phyloP scores from a whole-genome alignment of 92 coral and sea anemone species.

The Epizoanthus illoricatus region DNA sequence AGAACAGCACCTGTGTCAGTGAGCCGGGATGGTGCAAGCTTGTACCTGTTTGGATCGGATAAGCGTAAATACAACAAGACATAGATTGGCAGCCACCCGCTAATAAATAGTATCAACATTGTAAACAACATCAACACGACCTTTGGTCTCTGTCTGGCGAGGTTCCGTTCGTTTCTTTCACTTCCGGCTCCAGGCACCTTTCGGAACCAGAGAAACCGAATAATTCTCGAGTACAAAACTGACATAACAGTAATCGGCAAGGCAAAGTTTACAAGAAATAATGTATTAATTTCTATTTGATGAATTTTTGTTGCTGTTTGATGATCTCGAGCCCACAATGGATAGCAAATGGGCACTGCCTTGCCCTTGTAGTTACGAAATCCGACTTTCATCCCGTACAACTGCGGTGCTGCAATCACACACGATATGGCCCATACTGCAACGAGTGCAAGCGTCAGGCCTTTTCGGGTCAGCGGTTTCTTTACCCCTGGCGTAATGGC shows the following conservation, averaged over 20 bases:
- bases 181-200: slow-evolving; percentile 16
- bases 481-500: slow-evolving; percentile 19
- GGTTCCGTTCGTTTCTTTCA: neutral
- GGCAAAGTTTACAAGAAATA: neutral
- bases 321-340: neutral
- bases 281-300: neutral
- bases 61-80: neutral
- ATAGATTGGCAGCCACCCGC: slow-evolving; percentile 11
- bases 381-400: neutral
- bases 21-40: neutral
- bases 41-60: neutral
- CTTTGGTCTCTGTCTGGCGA: neutral
- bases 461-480: slow-evolving; percentile 36
- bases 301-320: neutral
- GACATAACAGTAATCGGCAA: neutral
- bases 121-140: slow-evolving; percentile 6
- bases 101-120: slow-evolving; percentile 5
- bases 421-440: slow-evolving; percentile 33
- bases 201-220: slow-evolving; percentile 18
- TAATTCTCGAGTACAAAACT: slow-evolving; percentile 5
- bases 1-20: neutral
- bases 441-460: neutral
- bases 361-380: neutral
- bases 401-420: slow-evolving; percentile 7
- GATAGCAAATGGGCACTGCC: neutral